Conservation (phyloP, 2,888 invertebrate species). For the Crioceris asparagi region DNA sequence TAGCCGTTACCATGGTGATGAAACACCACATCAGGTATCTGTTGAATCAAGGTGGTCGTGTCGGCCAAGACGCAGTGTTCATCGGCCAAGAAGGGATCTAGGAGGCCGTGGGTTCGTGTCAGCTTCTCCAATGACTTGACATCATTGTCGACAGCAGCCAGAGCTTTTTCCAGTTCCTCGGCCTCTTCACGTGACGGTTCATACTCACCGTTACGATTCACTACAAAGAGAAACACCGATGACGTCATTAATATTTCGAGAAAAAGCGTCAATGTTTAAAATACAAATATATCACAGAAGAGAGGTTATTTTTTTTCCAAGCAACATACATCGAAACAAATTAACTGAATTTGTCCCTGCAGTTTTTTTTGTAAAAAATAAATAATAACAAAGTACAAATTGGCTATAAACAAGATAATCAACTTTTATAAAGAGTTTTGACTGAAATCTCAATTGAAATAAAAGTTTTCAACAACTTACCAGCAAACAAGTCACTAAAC, state of each 20-base stretch:
- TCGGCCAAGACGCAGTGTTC: conserved; percentile 44
- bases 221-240: conserved; percentile 35
- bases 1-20: too few relatives aligned
- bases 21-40: too few relatives aligned
- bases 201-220: conserved; percentile 60
- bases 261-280: neutral
- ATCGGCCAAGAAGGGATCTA: conserved; percentile 54
- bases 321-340: neutral
- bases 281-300: too few relatives aligned
- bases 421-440: too few relatives aligned
- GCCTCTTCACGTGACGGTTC: conserved; percentile 70
- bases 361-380: too few relatives aligned
- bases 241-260: neutral
- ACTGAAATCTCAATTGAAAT: too few relatives aligned
- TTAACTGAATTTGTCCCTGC: too few relatives aligned
- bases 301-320: neutral
- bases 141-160: conserved; percentile 67
- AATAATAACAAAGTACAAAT: too few relatives aligned
- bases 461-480: conserved; percentile 35
- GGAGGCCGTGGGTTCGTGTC: conserved; percentile 47
- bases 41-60: too few relatives aligned
- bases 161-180: conserved; percentile 76
- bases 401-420: too few relatives aligned
- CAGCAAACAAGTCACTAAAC: conserved; percentile 72
- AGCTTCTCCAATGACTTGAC: conserved; percentile 59